Conservation (phyloP, 2,888 invertebrate species). For the Theretra japonica region DNA sequence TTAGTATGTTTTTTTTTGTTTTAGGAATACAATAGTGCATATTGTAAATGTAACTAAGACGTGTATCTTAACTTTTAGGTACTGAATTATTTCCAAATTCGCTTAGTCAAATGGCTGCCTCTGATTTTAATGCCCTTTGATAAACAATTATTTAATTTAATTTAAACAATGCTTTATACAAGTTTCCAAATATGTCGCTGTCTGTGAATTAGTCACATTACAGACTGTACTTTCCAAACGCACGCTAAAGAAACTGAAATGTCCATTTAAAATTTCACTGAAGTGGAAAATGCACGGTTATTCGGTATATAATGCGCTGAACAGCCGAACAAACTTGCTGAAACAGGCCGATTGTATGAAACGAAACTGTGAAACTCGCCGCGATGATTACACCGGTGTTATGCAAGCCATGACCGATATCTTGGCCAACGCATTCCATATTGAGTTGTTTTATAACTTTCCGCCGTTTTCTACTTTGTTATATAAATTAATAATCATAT, state of each 20-base stretch:
- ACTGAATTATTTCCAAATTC: no score
- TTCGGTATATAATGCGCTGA: background rate
- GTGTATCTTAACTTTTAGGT: no score
- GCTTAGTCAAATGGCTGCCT: no score
- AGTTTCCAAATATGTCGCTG: no score
- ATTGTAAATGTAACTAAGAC: no score
- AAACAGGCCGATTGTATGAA: conserved; percentile 1
- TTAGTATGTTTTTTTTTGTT: no score
- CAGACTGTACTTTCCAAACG: conserved; percentile 4
- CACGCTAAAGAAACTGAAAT: background rate
- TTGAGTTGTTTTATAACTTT: conserved; percentile 52
- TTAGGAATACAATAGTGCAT: background rate
- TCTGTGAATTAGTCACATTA: background rate
- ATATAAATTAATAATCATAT: conserved; percentile 45
- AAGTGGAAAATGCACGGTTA: conserved; percentile 18
- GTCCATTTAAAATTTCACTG: background rate
- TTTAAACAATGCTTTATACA: no score
- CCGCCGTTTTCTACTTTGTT: conserved; percentile 36
- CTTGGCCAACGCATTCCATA: conserved; percentile 64
- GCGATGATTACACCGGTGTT: conserved; percentile 49
- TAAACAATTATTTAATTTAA: no score
- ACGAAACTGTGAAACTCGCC: conserved; percentile 6
- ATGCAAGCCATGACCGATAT: conserved; percentile 61
- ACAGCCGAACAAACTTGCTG: background rate
- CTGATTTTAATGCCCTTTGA: no score